Evolutionary conservation across 2,113 vertebrate species (phyloP).

Genomic region (Garra rufa): DNA sequence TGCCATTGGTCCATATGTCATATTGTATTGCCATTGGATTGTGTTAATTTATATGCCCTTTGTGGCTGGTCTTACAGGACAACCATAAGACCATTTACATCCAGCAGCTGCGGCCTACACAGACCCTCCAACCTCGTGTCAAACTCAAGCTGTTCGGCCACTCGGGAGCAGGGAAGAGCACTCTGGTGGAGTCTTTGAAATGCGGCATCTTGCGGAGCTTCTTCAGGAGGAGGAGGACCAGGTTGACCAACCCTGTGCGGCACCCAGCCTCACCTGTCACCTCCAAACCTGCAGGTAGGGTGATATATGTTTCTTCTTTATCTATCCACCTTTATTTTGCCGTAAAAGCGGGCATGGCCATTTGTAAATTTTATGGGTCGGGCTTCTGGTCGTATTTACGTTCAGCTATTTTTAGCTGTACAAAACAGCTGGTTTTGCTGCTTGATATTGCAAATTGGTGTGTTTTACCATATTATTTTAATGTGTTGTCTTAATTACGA

Average conservation of each 20-base stretch:
- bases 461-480: too few relatives aligned
- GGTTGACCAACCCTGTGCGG: slow-evolving; percentile 82
- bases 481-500: too few relatives aligned
- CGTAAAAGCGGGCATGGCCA: too few relatives aligned
- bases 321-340: too few relatives aligned
- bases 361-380: too few relatives aligned
- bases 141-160: slow-evolving; percentile 96
- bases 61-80: slow-evolving; percentile 76
- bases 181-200: slow-evolving; percentile 93
- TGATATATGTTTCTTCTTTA: not conserved
- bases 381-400: too few relatives aligned
- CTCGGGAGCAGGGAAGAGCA: slow-evolving; percentile 88
- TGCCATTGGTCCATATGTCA: slow-evolving; percentile 12
- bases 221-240: slow-evolving; percentile 88
- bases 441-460: too few relatives aligned
- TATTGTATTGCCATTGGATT: slow-evolving; percentile 28
- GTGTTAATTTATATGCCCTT: slow-evolving; percentile 23
- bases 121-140: slow-evolving; percentile 85
- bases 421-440: too few relatives aligned
- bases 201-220: slow-evolving; percentile 95
- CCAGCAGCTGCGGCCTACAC: slow-evolving; percentile 89
- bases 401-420: too few relatives aligned
- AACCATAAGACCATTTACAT: slow-evolving; percentile 87
- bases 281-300: slow-evolving; percentile 87
- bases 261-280: slow-evolving; percentile 90